These are phyloP conservation scores for Protobothrops mucrosquamatus DNA, from an alignment of 2,113 vertebrate species.

Conservation along the genomic window DNA sequence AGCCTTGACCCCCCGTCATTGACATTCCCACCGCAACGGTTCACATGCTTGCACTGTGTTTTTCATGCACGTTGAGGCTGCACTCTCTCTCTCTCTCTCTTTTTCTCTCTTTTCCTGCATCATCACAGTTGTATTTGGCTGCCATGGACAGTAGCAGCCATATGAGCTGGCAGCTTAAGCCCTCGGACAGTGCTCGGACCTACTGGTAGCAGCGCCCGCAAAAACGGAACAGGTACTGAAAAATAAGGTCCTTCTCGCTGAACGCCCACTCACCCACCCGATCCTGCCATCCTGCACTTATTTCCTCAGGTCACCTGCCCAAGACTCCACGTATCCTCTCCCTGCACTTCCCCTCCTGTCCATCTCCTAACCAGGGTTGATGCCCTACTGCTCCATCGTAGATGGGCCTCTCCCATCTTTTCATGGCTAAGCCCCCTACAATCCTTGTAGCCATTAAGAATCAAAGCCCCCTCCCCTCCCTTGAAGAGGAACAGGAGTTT, in stretches of 20 bases:
- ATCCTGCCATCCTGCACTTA: constrained; percentile 60
- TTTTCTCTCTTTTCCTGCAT: constrained; percentile 74
- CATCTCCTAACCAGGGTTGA: constrained; percentile 49
- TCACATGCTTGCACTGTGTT: constrained; percentile 75
- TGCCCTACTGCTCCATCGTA: constrained; percentile 41
- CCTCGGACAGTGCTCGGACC: constrained; percentile 88
- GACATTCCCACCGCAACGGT: constrained; percentile 56
- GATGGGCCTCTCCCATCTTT: constrained; percentile 22
- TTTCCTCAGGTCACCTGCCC: constrained; percentile 59
- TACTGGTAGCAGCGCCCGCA: constrained; percentile 86
- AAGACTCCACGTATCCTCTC: constrained; percentile 63
- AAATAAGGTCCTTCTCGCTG: constrained; percentile 72
- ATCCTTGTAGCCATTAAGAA: neutral
- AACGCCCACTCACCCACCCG: constrained; percentile 56
- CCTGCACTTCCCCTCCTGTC: constrained; percentile 50
- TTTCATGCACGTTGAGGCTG: constrained; percentile 78
- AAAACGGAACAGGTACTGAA: constrained; percentile 84
- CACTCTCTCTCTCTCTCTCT: constrained; percentile 78
- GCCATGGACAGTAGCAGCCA: constrained; percentile 91
- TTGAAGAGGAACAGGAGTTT: neutral
- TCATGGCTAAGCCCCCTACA: constrained; percentile 30
- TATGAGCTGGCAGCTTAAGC: constrained; percentile 94
- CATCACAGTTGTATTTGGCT: constrained; percentile 94
- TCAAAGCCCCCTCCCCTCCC: neutral
- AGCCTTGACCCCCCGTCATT: constrained; percentile 47